Percentiles rank a stretch among this genome's conserved stretches.
phyloP scores from a whole-genome alignment of 2,888 invertebrate species.

The Phengaris alcon region DNA sequence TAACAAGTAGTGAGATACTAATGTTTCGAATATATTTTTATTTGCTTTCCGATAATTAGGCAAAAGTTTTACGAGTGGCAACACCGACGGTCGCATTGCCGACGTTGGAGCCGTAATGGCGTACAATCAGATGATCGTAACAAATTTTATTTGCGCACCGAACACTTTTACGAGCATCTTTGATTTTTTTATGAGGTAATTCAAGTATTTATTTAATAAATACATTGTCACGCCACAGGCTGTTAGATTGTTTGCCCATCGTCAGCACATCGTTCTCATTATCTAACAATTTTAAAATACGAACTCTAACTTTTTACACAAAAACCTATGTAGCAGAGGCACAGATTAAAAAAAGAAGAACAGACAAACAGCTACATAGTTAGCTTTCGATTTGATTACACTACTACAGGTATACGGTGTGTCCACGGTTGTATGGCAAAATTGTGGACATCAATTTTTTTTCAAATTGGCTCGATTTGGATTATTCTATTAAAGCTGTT shows the following conservation, averaged over 20 bases:
- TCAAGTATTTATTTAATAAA: constrained; percentile 32
- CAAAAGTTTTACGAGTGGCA: constrained; percentile 1
- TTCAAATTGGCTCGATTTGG: no score
- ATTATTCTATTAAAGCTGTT: no score
- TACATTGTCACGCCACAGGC: constrained; percentile 31
- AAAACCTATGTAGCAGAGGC: not conserved
- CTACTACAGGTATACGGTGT: no score
- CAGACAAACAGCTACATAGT: no score
- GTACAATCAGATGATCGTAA: constrained; percentile 40
- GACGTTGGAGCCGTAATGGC: constrained; percentile 57
- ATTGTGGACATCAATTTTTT: no score
- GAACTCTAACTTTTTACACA: not conserved
- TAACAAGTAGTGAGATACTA: not conserved
- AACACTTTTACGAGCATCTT: constrained; percentile 33
- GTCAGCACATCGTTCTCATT: not conserved
- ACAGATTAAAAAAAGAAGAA: no score
- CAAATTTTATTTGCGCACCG: constrained; percentile 34
- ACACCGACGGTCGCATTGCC: constrained; percentile 47
- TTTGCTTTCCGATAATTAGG: constrained; percentile 10
- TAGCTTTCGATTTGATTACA: no score
- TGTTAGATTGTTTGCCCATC: constrained; percentile 3
- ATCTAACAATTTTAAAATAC: not conserved
- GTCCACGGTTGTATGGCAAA: no score
- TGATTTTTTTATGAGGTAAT: constrained; percentile 27
- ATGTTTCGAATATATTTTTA: not conserved